Base-by-base conservation (phyloP, 2,113 vertebrate species). In the Lepidothrix coronata region DNA sequence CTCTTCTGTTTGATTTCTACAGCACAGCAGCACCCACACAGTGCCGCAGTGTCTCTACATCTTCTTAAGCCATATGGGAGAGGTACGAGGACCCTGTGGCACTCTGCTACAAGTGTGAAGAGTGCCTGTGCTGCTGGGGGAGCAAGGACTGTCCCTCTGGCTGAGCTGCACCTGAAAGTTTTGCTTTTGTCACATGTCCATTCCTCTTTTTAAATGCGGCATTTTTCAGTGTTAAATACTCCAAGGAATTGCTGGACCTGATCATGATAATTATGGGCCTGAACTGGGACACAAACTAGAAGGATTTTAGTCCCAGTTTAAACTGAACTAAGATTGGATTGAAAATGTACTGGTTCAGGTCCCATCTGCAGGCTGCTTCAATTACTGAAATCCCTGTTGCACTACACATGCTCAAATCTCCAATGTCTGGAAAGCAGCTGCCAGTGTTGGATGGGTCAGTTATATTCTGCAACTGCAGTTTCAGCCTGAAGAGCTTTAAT, bases 321-420 rank as follows among this genome's bases (percentile, higher is more conserved):
- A 85, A 39, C 14, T 25, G 66, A 85, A 31, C n/a, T 59, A 44
- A 66, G 30, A 24, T 52, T 44, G 72, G 51, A 19, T 25, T 66
- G 76, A 74, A 88, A 71, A 81, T 0, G 0, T 52, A 14, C 43
- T 63, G 51, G 18, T 91, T 75, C 80, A 84, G 76, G 39, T 91
- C 3, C 1, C 35, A 48, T 20, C 37, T 1, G 6, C 79, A 72
- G 58, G n/a, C 83, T 77, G 66, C 61, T 93, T 90, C 83, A 63
- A 49, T 93, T 95, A 92, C 96, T 95, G 79, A 76, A 75, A 74
- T 62, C 87, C 61, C 54, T 80, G 85, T 78, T 74, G 73, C 14
- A 8, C 52, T 86, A 73, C 78, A 71, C 31, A 31, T 3, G 11
- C 44, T 86, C 10, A 39, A 52, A 54, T 67, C 95, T 96, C 92